A percentile compares a stretch with the other conserved stretches of the same genome.
phyloP scores from a whole-genome alignment of 2,888 invertebrate species.

The Trichacis sp. region DNA sequence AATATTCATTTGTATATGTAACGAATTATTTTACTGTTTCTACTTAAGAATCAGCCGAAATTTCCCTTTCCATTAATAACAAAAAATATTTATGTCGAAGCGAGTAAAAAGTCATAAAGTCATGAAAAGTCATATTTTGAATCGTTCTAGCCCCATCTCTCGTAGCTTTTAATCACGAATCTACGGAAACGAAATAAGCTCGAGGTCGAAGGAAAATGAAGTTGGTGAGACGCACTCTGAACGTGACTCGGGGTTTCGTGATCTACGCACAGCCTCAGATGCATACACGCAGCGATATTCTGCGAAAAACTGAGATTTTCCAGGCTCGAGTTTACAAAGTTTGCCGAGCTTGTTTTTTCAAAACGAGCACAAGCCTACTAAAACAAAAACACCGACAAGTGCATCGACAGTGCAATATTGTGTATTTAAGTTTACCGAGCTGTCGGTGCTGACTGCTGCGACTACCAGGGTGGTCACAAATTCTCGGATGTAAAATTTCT shows the following conservation, averaged over 20 bases:
- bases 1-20: no score
- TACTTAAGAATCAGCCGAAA: no score
- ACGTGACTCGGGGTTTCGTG: conserved; percentile 42
- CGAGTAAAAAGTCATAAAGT: no score
- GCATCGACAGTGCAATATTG: conserved; percentile 53
- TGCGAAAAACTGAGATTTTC: no score
- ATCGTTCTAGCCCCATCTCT: no score
- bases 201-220: background rate
- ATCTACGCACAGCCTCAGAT: conserved; percentile 60
- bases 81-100: no score
- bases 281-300: conserved; percentile 48
- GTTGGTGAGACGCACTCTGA: no score
- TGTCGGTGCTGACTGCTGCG: conserved; percentile 59
- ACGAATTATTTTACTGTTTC: no score
- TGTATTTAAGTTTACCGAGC: conserved; percentile 62
- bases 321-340: background rate
- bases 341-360: background rate
- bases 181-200: background rate
- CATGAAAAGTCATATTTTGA: no score
- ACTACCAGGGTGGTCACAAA: background rate
- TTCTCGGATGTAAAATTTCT: no score
- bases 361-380: background rate
- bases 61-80: no score
- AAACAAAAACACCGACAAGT: conserved; percentile 11
- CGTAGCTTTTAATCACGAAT: no score